Base-by-base conservation (phyloP, 2,113 vertebrate species). In the Lontra canadensis region DNA sequence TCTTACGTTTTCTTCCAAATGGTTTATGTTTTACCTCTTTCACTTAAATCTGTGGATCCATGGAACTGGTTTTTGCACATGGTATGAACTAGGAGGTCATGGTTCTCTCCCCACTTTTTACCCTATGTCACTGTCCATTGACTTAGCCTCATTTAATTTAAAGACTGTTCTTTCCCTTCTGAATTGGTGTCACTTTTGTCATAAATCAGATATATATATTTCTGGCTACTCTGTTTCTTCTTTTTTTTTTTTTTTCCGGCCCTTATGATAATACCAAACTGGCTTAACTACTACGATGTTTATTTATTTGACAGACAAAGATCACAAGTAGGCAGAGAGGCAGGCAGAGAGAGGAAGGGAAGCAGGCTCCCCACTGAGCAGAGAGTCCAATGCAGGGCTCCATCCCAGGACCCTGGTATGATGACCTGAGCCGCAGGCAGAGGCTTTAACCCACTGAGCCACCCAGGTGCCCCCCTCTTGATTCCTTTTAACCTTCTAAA, bases 401-500 rank as follows among this genome's bases (percentile, higher is more conserved):
- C 3, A 52, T 52, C 49, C 49, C 49, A 52, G 49, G 49, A 52
- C 49, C 15, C 49, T 52, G 49, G 49, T 4, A 52, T 52, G 15
- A 52, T 52, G 49, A 52, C 49, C 49, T 52, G 49, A 52, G 49
- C 15, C 4, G 49, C 17, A 52, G 49, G 49, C 49, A 52, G 49
- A 52, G 49, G 49, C 15, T 52, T 52, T 52, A 52, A 52, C 49
- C 49, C 49, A 52, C 49, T 52, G 49, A 17, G 49, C 14, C 49
- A 52, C 49, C 49, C 14, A 52, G 49, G 49, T 4, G 4, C 49
- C 49, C 15, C 25, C 18, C 29, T 79, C 47, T 84, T 84, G 52
- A 73, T 73, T 94, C n/a, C 25, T 90, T 92, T 78, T 61, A 95
- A 79, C n/a, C 8, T 76, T 44, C 80, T 25, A 86, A 80, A 79